Conservation (phyloP, 2,888 invertebrate genomes). For the Dorcus hopei region DNA sequence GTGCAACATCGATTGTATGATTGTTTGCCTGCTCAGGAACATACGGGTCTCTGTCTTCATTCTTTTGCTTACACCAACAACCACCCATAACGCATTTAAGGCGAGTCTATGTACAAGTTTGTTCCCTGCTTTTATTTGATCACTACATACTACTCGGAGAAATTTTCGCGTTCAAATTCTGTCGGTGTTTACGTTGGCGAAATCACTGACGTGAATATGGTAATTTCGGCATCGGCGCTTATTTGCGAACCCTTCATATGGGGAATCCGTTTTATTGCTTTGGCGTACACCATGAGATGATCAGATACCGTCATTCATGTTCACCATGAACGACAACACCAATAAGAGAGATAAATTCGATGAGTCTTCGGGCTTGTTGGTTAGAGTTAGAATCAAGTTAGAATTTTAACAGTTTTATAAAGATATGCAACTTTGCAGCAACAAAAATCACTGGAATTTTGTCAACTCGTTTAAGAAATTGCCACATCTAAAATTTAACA, state of each 20-base stretch:
- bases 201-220: conserved; percentile 31
- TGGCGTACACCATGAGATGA: neutral
- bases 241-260: neutral
- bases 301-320: too few relatives aligned
- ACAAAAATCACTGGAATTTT: too few relatives aligned
- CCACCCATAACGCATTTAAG: conserved; percentile 62
- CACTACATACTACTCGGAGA: conserved; percentile 33
- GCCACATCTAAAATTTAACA: too few relatives aligned
- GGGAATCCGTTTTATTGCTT: neutral
- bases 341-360: too few relatives aligned
- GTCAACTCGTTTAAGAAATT: too few relatives aligned
- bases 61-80: conserved; percentile 71
- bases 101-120: conserved; percentile 3
- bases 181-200: conserved; percentile 39
- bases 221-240: neutral
- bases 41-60: conserved; percentile 53
- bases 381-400: too few relatives aligned
- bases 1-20: conserved; percentile 14
- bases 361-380: too few relatives aligned
- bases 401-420: too few relatives aligned
- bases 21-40: conserved; percentile 36
- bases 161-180: conserved; percentile 2
- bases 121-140: conserved; percentile 15
- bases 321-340: too few relatives aligned
- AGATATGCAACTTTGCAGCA: too few relatives aligned